These are phyloP conservation scores for Galerucella pusilla DNA, from an alignment of 2,888 invertebrate genomes.

Conservation along the genomic window DNA sequence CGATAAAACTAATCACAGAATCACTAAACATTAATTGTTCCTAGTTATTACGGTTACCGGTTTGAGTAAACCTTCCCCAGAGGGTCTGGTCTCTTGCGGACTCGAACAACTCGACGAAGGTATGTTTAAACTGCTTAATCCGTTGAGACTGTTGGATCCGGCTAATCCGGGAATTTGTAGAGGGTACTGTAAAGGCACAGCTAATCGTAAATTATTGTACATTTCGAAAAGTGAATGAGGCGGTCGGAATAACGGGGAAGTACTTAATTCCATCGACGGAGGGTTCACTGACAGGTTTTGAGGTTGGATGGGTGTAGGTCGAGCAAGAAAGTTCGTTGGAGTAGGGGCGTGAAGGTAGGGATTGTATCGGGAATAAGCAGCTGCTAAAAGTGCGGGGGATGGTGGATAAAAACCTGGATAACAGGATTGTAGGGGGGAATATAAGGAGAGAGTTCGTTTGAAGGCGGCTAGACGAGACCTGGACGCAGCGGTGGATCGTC, in stretches of 20 bases:
- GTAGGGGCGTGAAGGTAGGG: slow-evolving; percentile 68
- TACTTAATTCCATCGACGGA: slow-evolving; percentile 10
- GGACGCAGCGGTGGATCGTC: slow-evolving; percentile 91
- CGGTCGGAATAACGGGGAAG: slow-evolving; percentile 50
- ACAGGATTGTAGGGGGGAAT: slow-evolving; percentile 70
- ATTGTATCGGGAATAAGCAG: slow-evolving; percentile 76
- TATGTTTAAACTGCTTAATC: slow-evolving; percentile 10
- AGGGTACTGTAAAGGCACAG: slow-evolving; percentile 53
- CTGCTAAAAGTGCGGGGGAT: slow-evolving; percentile 67
- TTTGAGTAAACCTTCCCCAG: slow-evolving; percentile 59
- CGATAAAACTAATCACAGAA: slow-evolving; percentile 18
- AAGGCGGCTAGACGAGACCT: slow-evolving; percentile 90
- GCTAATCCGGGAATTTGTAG: slow-evolving; percentile 51
- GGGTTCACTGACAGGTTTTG: slow-evolving; percentile 39
- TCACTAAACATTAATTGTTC: slow-evolving; percentile 41
- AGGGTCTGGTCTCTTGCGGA: slow-evolving; percentile 43
- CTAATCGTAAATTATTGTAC: slow-evolving; percentile 55
- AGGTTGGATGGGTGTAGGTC: slow-evolving; percentile 66
- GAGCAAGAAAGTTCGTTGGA: slow-evolving; percentile 58
- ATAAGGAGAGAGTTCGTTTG: slow-evolving; percentile 80
- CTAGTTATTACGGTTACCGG: slow-evolving; percentile 63
- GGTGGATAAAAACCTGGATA: slow-evolving; percentile 60
- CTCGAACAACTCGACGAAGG: slow-evolving; percentile 44
- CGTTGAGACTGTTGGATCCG: slow-evolving; percentile 22
- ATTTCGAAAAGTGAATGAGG: slow-evolving; percentile 53